These are phyloP conservation scores for Tetropium fuscum DNA, from an alignment of 2,888 invertebrate species.

Conservation along the genomic window DNA sequence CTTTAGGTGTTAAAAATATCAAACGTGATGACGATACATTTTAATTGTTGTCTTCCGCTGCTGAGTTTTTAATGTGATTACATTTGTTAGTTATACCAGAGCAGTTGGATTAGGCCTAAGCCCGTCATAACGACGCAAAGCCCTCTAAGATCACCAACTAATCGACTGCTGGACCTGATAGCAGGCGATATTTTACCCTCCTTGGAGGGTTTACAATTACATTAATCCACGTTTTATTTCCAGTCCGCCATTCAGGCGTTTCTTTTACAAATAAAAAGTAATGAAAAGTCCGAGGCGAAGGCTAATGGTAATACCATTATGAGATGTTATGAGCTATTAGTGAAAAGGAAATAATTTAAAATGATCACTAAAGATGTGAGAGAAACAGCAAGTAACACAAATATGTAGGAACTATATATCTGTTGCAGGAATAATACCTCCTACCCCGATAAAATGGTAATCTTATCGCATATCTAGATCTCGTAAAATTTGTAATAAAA, in stretches of 20 bases:
- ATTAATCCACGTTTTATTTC: conserved; percentile 32
- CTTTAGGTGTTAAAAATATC: neutral
- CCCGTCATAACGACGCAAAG: conserved; percentile 51
- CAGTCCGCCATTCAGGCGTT: neutral
- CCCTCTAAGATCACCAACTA: conserved; percentile 44
- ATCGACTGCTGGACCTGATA: conserved; percentile 39
- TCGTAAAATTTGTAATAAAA: too few relatives aligned
- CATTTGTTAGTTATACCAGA: conserved; percentile 36
- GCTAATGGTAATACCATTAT: too few relatives aligned
- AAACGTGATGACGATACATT: neutral
- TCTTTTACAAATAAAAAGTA: neutral
- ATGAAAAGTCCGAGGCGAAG: too few relatives aligned
- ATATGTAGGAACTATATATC: too few relatives aligned
- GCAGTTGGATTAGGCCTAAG: conserved; percentile 41
- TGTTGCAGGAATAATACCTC: too few relatives aligned
- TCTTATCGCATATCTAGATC: too few relatives aligned
- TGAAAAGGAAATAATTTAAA: too few relatives aligned
- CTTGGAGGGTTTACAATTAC: conserved; percentile 34
- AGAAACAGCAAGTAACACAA: too few relatives aligned
- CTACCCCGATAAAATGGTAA: too few relatives aligned
- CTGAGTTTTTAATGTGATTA: conserved; percentile 16
- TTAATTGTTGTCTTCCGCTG: conserved; percentile 5
- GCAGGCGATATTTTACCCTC: conserved; percentile 37
- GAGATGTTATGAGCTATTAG: too few relatives aligned
- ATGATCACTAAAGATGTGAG: too few relatives aligned